Conservation (phyloP, 2,113 vertebrate genomes). For the Rhynchopsitta pachyrhyncha region DNA sequence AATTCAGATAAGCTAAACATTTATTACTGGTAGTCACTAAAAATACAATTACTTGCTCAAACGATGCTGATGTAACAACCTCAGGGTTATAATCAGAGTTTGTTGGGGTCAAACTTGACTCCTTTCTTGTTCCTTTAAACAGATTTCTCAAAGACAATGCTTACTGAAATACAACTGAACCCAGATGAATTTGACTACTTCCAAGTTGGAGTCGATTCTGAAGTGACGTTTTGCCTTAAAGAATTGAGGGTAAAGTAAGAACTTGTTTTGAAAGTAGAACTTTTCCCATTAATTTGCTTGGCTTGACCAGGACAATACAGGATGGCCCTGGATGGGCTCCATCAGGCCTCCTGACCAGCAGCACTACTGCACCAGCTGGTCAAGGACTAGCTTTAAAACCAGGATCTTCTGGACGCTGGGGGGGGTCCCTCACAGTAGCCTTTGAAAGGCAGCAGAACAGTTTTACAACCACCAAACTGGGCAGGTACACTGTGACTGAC, state of each 20-base stretch:
- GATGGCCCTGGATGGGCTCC: not conserved
- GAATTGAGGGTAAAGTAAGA: conserved; percentile 87
- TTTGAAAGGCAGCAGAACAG: not conserved
- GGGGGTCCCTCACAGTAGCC: not conserved
- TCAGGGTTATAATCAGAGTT: not conserved
- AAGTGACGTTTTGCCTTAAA: conserved; percentile 94
- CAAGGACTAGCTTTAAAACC: not conserved
- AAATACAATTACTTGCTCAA: not conserved
- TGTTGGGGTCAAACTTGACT: not conserved
- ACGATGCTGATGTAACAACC: not conserved
- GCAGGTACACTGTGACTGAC: not conserved
- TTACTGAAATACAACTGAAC: conserved; percentile 85
- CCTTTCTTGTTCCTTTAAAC: conserved; percentile 28
- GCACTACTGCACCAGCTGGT: not conserved
- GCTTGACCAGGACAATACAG: not conserved
- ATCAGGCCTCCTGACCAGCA: not conserved
- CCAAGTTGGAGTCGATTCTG: conserved; percentile 84
- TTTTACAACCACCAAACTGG: not conserved
- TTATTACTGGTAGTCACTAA: not conserved
- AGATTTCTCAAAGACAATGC: conserved; percentile 81
- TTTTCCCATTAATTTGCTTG: not conserved
- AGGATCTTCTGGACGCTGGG: not conserved
- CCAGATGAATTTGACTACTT: conserved; percentile 91
- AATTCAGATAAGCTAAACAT: not conserved
- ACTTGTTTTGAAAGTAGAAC: not conserved